Conservation (phyloP, 1,140 invertebrate genomes). For the Mizuhopecten yessoensis region DNA sequence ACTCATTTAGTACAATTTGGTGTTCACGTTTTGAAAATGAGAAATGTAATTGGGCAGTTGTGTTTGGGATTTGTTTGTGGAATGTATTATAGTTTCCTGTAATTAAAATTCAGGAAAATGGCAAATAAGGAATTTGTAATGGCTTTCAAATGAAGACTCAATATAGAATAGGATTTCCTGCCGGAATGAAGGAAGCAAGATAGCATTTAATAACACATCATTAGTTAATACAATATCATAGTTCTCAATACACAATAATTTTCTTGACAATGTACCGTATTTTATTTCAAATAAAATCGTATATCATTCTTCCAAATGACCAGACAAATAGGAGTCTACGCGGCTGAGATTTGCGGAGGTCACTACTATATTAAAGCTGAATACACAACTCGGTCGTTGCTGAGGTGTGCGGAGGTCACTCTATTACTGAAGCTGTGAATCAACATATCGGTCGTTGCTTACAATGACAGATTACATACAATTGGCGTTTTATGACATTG, state of each 20-base stretch:
- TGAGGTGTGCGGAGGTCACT: background rate
- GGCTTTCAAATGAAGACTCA: background rate
- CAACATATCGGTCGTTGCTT: background rate
- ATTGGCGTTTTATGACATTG: constrained; percentile 33
- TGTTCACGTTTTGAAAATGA: background rate
- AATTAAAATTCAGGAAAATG: background rate
- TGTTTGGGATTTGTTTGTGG: background rate
- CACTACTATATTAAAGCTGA: background rate
- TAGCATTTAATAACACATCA: background rate
- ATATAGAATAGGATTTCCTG: background rate
- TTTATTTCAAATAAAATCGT: background rate
- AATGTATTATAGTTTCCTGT: background rate
- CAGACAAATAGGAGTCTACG: background rate
- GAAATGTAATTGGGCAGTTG: constrained; percentile 7
- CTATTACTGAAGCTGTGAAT: background rate
- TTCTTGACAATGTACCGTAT: background rate
- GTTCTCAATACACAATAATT: too few relatives aligned
- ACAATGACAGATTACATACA: constrained; percentile 9
- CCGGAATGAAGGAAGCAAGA: background rate
- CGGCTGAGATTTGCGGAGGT: background rate
- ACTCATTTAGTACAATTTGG: background rate
- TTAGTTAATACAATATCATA: too few relatives aligned
- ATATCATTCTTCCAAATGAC: background rate
- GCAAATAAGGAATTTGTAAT: background rate
- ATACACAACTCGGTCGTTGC: background rate